These are phyloP conservation scores for Anorthoa munda DNA, from an alignment of 2,888 invertebrate genomes.

Conservation along the genomic window DNA sequence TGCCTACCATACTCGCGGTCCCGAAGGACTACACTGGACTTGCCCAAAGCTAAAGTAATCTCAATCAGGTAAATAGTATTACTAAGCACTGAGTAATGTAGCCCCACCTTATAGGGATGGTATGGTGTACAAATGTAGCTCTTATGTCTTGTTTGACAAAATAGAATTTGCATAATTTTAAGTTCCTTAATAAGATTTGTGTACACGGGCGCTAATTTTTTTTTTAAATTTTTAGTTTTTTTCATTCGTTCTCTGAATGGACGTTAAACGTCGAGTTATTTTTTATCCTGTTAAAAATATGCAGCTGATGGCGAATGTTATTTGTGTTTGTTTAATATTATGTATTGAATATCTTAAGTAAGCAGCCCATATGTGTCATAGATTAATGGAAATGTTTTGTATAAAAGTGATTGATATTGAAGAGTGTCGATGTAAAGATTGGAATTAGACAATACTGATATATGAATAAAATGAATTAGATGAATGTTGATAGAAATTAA, in stretches of 20 bases:
- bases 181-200: conserved; percentile 58
- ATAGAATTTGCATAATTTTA: conserved; percentile 67
- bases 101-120: conserved; percentile 77
- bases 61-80: conserved; percentile 86
- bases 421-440: conserved; percentile 59
- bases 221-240: conserved; percentile 57
- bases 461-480: conserved; percentile 50
- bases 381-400: conserved; percentile 47
- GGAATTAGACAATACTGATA: conserved; percentile 72
- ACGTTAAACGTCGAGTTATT: conserved; percentile 62
- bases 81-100: conserved; percentile 82
- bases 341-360: conserved; percentile 43
- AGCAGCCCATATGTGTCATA: conserved; percentile 53
- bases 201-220: conserved; percentile 63
- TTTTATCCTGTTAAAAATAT: conserved; percentile 40
- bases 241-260: conserved; percentile 48
- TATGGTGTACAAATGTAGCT: conserved; percentile 77
- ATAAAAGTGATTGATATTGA: conserved; percentile 63
- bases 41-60: conserved; percentile 89
- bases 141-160: conserved; percentile 66
- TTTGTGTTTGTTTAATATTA: conserved; percentile 42
- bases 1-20: conserved; percentile 76
- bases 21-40: conserved; percentile 79
- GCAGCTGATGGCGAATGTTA: conserved; percentile 50
- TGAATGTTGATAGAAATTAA: conserved; percentile 36